Percentiles rank a stretch among this genome's conserved stretches.
Evolutionary conservation across 2,113 vertebrate species (phyloP).

Genomic region (Corvus moneduloides): DNA sequence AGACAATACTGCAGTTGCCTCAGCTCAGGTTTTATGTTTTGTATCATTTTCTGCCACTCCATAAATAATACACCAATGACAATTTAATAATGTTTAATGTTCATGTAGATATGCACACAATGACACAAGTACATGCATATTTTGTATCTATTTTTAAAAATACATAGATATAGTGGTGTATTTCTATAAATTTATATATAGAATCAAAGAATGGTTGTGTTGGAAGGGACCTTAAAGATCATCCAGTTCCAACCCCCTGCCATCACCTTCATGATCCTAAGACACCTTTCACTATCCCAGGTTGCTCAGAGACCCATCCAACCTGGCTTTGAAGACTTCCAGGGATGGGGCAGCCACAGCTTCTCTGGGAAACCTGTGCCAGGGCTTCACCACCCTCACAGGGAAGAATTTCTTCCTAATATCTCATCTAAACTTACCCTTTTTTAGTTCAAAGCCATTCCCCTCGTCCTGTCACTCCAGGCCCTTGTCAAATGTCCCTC

Average conservation of each 20-base stretch:
- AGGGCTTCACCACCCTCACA: neutral
- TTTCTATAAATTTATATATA: neutral
- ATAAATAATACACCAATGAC: neutral
- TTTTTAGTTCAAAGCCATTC: neutral
- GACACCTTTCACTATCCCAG: neutral
- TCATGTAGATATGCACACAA: neutral
- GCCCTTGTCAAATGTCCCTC: too few relatives aligned
- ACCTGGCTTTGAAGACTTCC: too few relatives aligned
- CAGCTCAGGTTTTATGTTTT: neutral
- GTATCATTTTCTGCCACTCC: neutral
- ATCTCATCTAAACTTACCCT: neutral
- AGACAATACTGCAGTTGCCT: neutral
- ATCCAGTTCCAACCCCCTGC: rapidly evolving
- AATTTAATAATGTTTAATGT: neutral
- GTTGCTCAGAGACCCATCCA: neutral
- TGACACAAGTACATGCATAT: neutral
- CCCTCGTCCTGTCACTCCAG: neutral
- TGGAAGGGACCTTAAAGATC: neutral
- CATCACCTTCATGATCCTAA: neutral
- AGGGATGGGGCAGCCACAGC: neutral
- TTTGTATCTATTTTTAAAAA: neutral
- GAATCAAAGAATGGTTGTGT: neutral
- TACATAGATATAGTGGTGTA: neutral
- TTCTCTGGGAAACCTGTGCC: neutral
- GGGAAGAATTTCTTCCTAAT: neutral